These are phyloP conservation scores for Trypoxylus dichotomus DNA, from an alignment of 1,140 invertebrate genomes.

Conservation along the genomic window DNA sequence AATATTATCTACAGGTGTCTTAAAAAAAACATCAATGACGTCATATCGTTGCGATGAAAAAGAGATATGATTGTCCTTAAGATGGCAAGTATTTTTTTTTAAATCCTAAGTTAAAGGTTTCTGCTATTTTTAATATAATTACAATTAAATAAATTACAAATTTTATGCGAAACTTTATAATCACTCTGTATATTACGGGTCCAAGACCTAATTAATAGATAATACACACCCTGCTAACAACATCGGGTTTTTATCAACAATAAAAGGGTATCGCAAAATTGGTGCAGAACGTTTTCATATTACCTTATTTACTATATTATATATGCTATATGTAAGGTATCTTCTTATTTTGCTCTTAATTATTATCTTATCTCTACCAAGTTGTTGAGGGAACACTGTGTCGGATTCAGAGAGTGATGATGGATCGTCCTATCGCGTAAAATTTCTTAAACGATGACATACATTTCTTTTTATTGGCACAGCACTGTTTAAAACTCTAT, in stretches of 20 bases:
- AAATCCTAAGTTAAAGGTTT: too few species aligned
- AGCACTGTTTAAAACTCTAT: constrained; percentile 23
- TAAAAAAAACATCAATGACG: too few species aligned
- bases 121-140: too few species aligned
- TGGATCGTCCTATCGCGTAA: not conserved
- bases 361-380: not conserved
- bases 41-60: too few species aligned
- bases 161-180: too few species aligned
- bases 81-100: too few species aligned
- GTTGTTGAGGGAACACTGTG: constrained; percentile 12
- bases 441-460: not conserved
- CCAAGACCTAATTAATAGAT: constrained; percentile 2
- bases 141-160: too few species aligned
- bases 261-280: constrained; percentile 20
- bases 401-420: not conserved
- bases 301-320: not conserved
- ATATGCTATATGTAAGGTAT: not conserved
- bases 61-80: too few species aligned
- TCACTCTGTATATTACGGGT: too few species aligned
- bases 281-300: constrained; percentile 12
- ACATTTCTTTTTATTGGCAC: constrained; percentile 15
- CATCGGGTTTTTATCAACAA: constrained; percentile 1
- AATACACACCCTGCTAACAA: constrained; percentile 1
- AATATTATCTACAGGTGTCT: too few species aligned
- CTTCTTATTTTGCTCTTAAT: not conserved